Conservation (phyloP, 2,888 invertebrate genomes). For the Drosophila vallismaia region DNA sequence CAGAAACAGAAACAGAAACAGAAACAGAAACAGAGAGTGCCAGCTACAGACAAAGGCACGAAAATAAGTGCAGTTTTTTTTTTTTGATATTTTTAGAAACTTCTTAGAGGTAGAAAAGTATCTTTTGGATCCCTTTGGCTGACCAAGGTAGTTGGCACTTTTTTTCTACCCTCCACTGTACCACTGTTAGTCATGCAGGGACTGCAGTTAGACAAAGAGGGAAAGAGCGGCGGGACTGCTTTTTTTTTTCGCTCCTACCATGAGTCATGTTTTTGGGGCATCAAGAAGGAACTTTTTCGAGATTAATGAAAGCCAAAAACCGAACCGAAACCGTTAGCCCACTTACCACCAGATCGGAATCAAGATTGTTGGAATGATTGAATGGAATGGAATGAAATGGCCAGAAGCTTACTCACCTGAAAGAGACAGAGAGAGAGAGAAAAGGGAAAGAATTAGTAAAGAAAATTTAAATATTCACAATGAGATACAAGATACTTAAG, state of each 20-base stretch:
- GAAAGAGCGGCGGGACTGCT: constrained; percentile 9
- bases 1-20: constrained; percentile 13
- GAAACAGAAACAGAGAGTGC: constrained; percentile 15
- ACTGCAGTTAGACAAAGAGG: constrained; percentile 37
- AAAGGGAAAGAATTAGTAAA: constrained; percentile 26
- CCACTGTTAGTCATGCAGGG: constrained; percentile 29
- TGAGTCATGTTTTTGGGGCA: constrained; percentile 20
- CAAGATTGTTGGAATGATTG: constrained; percentile 20
- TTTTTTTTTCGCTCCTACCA: constrained; percentile 7
- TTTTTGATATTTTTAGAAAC: too few relatives aligned
- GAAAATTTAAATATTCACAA: not conserved
- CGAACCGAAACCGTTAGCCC: constrained; percentile 40
- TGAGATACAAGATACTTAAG: not conserved
- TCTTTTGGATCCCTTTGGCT: too few relatives aligned
- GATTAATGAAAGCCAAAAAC: constrained; percentile 25
- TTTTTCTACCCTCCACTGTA: not conserved
- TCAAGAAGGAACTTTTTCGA: constrained; percentile 20
- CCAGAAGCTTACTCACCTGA: constrained; percentile 35
- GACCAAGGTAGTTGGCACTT: not conserved
- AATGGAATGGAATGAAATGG: constrained; percentile 8
- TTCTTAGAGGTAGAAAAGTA: too few relatives aligned
- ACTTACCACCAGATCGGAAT: constrained; percentile 32
- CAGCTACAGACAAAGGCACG: not conserved
- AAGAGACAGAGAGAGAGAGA: constrained; percentile 14
- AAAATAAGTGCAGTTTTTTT: not conserved